Base-by-base conservation (phyloP, 2,797 vertebrate species). In the Myotis findleyi region DNA sequence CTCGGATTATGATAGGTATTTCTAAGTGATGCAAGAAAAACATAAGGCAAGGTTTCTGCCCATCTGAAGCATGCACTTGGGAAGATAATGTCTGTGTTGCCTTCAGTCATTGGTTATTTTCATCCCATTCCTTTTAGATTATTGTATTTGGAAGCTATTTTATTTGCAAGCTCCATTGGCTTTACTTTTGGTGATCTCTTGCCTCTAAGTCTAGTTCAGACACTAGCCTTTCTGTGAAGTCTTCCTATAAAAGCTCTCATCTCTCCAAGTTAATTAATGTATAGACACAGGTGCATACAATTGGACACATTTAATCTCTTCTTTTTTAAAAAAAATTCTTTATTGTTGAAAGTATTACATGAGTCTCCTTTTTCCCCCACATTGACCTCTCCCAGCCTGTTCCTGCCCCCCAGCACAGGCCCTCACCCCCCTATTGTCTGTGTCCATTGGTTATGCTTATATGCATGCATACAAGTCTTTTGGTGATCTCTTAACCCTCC, bases 1-100 rank as follows among this genome's bases (percentile, higher is more conserved):
- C 23, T 79, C 92, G 3, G 18, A 25, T 87, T 88, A 85, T 72
- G 18, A 49, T 87, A 59, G 33, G 12, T 86, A 62, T 95, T 93
- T 94, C 68, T 68, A 59, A 87, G 14, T 47, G 16, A 82, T 79
- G 1, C 8, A 53, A 79, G 82, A 51, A 87, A 89, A 87, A 53
- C 21, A 38, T 13, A 87, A 18, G 3, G n/a, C 25, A 44, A 68
- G 6, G 14, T 89, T 90, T 90, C 59, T 80, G 33, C 62, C 64
- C 20, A 57, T 90, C 57, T 85, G 36, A 71, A 90, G 55, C 18
- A 20, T 23, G 47, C 11, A 41, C 8, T 17, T 76, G 41, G 7
- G 49, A 12, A 85, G 38, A 59, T 47, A n/a, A 57, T 69, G 8
- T 64, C 53, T 66, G 11, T 76, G 18, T 57, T 44, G 44, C 59